These are phyloP conservation scores for Drosophila ananassae DNA, from an alignment of 1,140 invertebrate species.

Conservation along the genomic window DNA sequence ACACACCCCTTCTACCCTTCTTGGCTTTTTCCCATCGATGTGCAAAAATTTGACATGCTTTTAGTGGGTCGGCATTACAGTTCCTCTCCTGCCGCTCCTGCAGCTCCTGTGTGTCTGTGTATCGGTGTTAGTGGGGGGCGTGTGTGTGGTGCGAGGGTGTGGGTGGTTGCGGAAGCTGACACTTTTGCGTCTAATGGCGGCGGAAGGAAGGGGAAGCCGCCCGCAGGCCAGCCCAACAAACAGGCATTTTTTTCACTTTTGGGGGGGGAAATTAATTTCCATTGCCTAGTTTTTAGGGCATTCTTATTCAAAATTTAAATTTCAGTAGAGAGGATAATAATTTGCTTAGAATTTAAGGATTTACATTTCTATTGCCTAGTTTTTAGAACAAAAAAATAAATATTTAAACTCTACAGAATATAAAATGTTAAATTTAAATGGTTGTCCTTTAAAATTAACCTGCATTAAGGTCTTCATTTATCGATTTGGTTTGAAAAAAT, in stretches of 20 bases:
- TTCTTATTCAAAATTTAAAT: neutral
- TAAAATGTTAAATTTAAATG: neutral
- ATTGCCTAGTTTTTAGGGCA: slow-evolving; percentile 23
- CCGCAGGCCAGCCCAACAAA: slow-evolving; percentile 4
- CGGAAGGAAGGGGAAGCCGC: slow-evolving; percentile 49
- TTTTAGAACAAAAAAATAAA: too few species aligned
- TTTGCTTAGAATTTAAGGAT: too few species aligned
- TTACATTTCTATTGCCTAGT: too few species aligned
- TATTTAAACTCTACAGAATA: neutral
- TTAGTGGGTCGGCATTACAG: slow-evolving; percentile 62
- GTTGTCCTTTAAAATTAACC: neutral
- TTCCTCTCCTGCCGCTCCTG: neutral
- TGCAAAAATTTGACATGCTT: slow-evolving; percentile 77
- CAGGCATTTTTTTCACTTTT: neutral
- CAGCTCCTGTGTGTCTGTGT: neutral
- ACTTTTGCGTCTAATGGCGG: slow-evolving; percentile 74
- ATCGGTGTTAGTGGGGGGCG: neutral
- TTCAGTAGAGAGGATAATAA: neutral
- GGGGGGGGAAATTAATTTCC: neutral
- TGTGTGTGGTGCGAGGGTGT: slow-evolving; percentile 27
- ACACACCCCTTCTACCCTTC: neutral
- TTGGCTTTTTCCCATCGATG: slow-evolving; percentile 13
- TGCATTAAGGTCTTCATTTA: neutral
- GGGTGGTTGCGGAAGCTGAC: slow-evolving; percentile 71
- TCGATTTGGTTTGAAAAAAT: slow-evolving; percentile 6